phyloP scores from a whole-genome alignment of 2,888 invertebrate genomes.

The Philereme vetulata region DNA sequence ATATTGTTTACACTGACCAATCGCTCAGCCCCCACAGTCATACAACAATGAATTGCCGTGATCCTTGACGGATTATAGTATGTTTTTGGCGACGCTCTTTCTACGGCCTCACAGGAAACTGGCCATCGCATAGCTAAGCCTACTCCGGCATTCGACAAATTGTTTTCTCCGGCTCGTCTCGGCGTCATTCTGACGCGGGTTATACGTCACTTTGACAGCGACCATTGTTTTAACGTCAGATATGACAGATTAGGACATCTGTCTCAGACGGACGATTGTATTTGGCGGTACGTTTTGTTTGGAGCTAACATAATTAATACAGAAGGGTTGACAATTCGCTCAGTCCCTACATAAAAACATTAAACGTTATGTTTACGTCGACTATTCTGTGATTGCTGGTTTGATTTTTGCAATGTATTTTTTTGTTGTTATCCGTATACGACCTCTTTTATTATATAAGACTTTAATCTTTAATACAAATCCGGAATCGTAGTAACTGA shows the following conservation, averaged over 20 bases:
- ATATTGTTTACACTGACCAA: no score
- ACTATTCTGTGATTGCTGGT: no score
- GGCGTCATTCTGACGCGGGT: conserved; percentile 38
- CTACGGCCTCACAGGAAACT: conserved; percentile 24
- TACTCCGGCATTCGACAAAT: conserved; percentile 36
- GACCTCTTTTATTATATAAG: no score
- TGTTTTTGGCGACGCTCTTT: conserved; percentile 13
- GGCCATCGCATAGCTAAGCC: conserved; percentile 29
- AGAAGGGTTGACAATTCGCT: not conserved
- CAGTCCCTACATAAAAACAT: no score
- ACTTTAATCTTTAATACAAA: no score
- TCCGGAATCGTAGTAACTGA: no score
- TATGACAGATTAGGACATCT: conserved; percentile 34
- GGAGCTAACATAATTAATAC: conserved; percentile 4
- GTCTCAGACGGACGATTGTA: conserved; percentile 1
- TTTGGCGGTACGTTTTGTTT: conserved; percentile 18
- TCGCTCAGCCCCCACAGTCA: no score
- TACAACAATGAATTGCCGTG: no score
- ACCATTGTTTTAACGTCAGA: conserved; percentile 34
- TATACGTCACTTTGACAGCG: conserved; percentile 31
- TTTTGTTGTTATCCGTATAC: no score
- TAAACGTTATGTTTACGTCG: no score
- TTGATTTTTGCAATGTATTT: no score
- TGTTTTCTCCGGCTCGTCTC: conserved; percentile 31
- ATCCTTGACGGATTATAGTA: no score